Base-by-base conservation (phyloP, 2,797 vertebrate species). In the Paramormyrops hopkinsi region DNA sequence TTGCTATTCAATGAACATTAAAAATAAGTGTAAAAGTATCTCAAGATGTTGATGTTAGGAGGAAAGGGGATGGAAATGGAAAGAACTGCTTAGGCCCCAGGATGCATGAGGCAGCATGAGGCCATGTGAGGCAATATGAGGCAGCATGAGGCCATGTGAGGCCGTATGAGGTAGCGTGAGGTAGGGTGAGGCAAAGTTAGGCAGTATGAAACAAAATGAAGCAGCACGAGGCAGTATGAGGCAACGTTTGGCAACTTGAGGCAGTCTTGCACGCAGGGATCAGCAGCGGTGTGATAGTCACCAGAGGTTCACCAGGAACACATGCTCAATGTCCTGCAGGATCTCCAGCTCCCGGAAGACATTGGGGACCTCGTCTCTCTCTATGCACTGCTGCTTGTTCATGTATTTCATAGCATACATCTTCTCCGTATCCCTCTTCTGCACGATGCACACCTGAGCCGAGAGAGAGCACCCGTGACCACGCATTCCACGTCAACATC, bases 391-490 rank as follows among this genome's bases (percentile, higher is more conserved):
- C 94, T 98, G 98, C 89, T 99, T 99, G 96, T 97, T 99, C 98
- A 99, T 98, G 95, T 99, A 99, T 95, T 99, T 99, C 99, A 99
- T 99, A 95, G 99, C 99, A 0, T 98, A 99, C 98, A 99, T 99
- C 97, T 99, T 99, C 96, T 98, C 98, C 0, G 98, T 99, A 95
- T 99, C 99, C 37, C 97, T 94, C 95, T 99, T 99, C 95, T 99
- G 98, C 89, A 99, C 98, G 1, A 99, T 99, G 92, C 99, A 99
- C 91, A 99, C 99, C 99, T 99, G 91, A 0, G 65, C 11, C 51
- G 6, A 41, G 22, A 37, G 25, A 56, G 48, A 54, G 29, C 9
- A 22, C 48, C 84, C 2, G 9, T 53, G 44, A 56, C 25, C 51
- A 50, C 2, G 25, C 12, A 2, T 1, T 19, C 14, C 69, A 41